phyloP scores from a whole-genome alignment of 2,113 vertebrate genomes.

The Fregata magnificens region DNA sequence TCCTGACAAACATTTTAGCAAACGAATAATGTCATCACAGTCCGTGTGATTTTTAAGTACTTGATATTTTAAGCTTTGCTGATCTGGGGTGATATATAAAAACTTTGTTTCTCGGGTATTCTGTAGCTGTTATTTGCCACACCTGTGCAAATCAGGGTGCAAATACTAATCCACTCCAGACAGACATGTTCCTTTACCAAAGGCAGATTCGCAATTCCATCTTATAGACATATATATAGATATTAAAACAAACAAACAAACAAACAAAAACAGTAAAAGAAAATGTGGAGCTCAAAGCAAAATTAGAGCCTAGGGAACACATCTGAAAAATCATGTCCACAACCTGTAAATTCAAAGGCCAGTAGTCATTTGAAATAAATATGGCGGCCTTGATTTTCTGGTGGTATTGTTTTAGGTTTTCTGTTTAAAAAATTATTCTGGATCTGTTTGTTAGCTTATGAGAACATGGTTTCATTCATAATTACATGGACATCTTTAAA shows the following conservation, averaged over 20 bases:
- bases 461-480: neutral
- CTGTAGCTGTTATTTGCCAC: neutral
- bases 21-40: neutral
- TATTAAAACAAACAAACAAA: neutral
- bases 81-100: neutral
- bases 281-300: neutral
- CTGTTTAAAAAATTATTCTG: neutral
- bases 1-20: neutral
- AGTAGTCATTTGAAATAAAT: neutral
- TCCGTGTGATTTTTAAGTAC: neutral
- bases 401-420: neutral
- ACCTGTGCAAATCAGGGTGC: neutral
- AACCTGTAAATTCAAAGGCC: neutral
- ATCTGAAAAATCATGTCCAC: neutral
- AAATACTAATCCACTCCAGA: neutral
- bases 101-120: neutral
- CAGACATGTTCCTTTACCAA: neutral
- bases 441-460: neutral
- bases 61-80: neutral
- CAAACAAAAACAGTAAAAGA: neutral
- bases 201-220: neutral
- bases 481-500: neutral
- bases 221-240: neutral
- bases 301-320: neutral
- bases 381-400: neutral